A percentile compares a stretch with the other conserved stretches of the same genome.
These are phyloP conservation scores for Dryocosmus kuriphilus DNA, from an alignment of 2,888 invertebrate species.

Conservation along the genomic window DNA sequence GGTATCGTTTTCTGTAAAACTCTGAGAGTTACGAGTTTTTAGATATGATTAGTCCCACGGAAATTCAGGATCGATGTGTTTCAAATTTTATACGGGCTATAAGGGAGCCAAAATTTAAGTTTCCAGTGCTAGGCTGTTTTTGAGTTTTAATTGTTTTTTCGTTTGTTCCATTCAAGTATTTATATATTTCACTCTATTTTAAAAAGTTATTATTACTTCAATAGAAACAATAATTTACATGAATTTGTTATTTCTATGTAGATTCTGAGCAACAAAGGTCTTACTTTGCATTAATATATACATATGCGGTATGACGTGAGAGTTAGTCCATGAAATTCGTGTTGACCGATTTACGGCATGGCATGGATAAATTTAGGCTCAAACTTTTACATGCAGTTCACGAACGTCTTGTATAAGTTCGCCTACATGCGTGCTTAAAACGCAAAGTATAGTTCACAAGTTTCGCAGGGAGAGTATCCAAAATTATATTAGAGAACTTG, in stretches of 20 bases:
- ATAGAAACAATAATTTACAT: background rate
- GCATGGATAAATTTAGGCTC: background rate
- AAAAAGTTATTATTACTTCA: background rate
- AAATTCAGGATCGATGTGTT: too few relatives aligned
- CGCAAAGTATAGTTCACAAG: background rate
- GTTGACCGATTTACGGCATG: background rate
- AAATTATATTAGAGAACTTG: too few relatives aligned
- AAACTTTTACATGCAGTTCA: slow-evolving; percentile 5
- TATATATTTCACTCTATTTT: background rate
- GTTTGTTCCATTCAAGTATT: too few relatives aligned
- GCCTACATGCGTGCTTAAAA: background rate
- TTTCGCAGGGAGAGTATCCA: background rate
- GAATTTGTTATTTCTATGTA: background rate
- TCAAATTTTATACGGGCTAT: too few relatives aligned
- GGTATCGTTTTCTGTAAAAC: too few relatives aligned
- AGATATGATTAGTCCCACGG: too few relatives aligned
- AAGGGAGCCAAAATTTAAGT: too few relatives aligned
- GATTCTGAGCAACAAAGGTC: background rate
- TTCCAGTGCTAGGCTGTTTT: too few relatives aligned
- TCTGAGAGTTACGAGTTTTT: too few relatives aligned
- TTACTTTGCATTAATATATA: background rate
- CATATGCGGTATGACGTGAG: background rate
- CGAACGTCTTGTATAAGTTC: background rate
- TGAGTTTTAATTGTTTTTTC: too few relatives aligned
- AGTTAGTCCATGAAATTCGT: background rate